phyloP scores from a whole-genome alignment of 2,888 invertebrate species.

The Troides oblongomaculatus region DNA sequence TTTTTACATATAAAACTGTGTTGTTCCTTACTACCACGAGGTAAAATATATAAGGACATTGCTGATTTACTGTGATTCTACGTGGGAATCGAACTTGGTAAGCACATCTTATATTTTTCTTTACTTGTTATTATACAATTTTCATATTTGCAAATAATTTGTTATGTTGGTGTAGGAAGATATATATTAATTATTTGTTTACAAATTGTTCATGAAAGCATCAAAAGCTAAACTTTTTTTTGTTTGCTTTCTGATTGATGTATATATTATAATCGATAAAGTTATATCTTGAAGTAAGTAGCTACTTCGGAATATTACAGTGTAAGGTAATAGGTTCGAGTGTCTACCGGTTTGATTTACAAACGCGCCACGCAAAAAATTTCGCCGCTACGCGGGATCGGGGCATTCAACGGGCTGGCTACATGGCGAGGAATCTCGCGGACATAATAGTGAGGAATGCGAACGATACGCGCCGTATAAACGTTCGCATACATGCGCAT shows the following conservation, averaged over 20 bases:
- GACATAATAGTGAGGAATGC: constrained; percentile 73
- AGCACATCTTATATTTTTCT: constrained; percentile 13
- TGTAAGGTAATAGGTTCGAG: constrained; percentile 40
- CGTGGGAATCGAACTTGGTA: constrained; percentile 25
- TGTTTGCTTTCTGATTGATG: neutral
- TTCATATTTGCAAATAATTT: neutral
- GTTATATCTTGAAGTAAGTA: constrained; percentile 33
- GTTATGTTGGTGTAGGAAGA: neutral
- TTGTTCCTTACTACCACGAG: constrained; percentile 11
- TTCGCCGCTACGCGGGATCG: constrained; percentile 65
- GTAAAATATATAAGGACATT: constrained; percentile 24
- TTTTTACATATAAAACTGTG: constrained; percentile 23
- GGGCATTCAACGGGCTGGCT: constrained; percentile 45
- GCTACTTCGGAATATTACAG: constrained; percentile 18
- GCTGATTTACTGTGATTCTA: constrained; percentile 22
- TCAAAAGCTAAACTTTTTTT: neutral
- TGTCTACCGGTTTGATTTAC: constrained; percentile 72
- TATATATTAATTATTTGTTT: neutral
- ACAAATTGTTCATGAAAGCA: neutral
- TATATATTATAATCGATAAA: constrained; percentile 28
- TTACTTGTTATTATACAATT: neutral
- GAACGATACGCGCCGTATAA: constrained; percentile 48
- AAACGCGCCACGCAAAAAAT: constrained; percentile 68
- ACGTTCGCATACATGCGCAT: constrained; percentile 47
- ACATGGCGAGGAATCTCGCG: constrained; percentile 62